These are phyloP conservation scores for Dolichotis patagonum DNA, from an alignment of 2,113 vertebrate genomes.

Conservation along the genomic window DNA sequence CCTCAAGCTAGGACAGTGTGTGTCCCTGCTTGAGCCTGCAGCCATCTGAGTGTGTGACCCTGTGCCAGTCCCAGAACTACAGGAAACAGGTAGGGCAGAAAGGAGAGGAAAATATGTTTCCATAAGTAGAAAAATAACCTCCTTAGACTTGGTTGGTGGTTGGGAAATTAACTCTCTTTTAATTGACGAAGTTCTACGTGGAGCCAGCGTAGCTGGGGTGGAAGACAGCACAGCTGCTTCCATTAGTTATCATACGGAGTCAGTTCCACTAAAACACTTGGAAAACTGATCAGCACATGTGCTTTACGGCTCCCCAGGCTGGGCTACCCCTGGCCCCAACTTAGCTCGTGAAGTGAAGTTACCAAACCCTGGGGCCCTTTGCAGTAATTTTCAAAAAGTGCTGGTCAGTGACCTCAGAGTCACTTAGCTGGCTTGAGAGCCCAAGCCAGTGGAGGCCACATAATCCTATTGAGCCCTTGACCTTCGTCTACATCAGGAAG, in stretches of 20 bases:
- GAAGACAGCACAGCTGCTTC: neutral
- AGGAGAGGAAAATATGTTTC: neutral
- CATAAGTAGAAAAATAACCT: neutral
- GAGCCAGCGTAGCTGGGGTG: neutral
- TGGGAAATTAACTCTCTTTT: neutral
- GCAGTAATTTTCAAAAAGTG: neutral
- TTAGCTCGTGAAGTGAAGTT: neutral
- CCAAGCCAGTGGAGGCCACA: rapidly evolving
- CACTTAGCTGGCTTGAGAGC: neutral
- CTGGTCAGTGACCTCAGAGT: neutral
- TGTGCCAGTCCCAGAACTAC: neutral
- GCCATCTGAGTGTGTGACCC: neutral
- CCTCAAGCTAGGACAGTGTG: neutral
- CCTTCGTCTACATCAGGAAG: no score
- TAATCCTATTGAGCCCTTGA: neutral
- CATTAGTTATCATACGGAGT: neutral
- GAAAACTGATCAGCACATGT: neutral
- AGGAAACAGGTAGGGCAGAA: neutral
- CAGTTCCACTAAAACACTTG: neutral
- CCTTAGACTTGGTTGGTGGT: neutral
- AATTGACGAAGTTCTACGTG: neutral
- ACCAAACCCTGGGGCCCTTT: neutral
- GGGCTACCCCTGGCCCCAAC: neutral
- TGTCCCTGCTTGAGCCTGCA: neutral
- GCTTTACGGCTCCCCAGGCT: no score